phyloP scores from a whole-genome alignment of 92 coral and sea anemone species.

The Zoanthus sansibaricus region DNA sequence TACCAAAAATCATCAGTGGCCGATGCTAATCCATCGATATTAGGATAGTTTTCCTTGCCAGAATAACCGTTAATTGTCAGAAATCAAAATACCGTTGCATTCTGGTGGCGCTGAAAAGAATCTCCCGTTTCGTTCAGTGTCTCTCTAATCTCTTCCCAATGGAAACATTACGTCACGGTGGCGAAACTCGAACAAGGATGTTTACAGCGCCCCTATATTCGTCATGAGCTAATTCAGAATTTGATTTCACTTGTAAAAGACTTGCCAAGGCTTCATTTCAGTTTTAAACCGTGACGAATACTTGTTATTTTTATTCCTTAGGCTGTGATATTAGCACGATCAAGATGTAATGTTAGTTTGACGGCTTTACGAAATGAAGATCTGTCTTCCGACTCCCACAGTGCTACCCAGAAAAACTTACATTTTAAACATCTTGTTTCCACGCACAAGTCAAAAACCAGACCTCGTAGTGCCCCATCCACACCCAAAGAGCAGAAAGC shows the following conservation, averaged over 20 bases:
- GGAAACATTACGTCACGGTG: too few relatives aligned
- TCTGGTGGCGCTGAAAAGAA: too few relatives aligned
- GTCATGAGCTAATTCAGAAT: too few relatives aligned
- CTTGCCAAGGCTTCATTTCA: not conserved
- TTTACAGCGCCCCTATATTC: too few relatives aligned
- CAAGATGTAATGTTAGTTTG: slow-evolving; percentile 80
- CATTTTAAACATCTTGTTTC: not conserved
- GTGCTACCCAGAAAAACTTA: not conserved
- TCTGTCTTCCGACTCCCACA: slow-evolving; percentile 1
- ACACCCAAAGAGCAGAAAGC: slow-evolving; percentile 66
- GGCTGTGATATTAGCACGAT: slow-evolving; percentile 81
- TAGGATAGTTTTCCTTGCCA: too few relatives aligned
- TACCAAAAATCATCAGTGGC: too few relatives aligned
- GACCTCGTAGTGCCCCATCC: slow-evolving; percentile 80
- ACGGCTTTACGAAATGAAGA: slow-evolving; percentile 76
- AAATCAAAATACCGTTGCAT: too few relatives aligned
- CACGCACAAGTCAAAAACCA: slow-evolving; percentile 24
- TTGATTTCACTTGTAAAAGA: not conserved
- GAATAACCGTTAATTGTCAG: too few relatives aligned
- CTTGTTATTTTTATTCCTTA: not conserved
- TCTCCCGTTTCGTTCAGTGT: too few relatives aligned
- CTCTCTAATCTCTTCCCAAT: too few relatives aligned
- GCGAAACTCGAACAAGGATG: too few relatives aligned
- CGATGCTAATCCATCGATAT: too few relatives aligned
- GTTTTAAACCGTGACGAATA: not conserved